Base-by-base conservation (phyloP, 2,888 invertebrate genomes). In the Mesorhabditis belari region DNA sequence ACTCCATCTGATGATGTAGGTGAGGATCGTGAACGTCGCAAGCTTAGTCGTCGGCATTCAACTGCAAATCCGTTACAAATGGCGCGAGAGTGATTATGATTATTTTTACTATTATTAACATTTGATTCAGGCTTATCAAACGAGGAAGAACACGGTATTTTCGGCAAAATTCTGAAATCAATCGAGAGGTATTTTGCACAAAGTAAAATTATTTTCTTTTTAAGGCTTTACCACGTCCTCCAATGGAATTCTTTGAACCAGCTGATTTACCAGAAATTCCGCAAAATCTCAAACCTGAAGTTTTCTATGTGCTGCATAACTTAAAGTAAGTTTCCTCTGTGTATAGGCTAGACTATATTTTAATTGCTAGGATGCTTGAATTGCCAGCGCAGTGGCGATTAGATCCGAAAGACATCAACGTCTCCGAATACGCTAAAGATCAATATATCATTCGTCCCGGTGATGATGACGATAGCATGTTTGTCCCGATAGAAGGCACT, bases 231-330 rank as follows among this genome's bases (percentile, higher is more conserved):
- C 57, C 69, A 9, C 59, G 64, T 12, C 71, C 71, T n/a, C 71
- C 44, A n/a, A 58, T 49, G 29, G 79, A 79, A 58, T 79, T 77
- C 63, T 79, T 79, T 59, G 78, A 78, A 49, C 79, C 79, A 2
- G 69, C 74, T 2, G 79, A 76, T 56, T 49, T 73, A 29, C 77
- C 76, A 4, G 77, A 77, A 60, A 73, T 59, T 1, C 66, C 66
- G 4, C 51, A 50, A 5, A 57, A 66, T 29, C 53, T 66, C 35
- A 63, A 59, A 35, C 63, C 63, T 3, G 66, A 66, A 50, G 61
- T 66, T 6, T 63, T 66, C 51, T 63, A 56, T 26, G 66, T 66
- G 21, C 26, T 66, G 49, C 63, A 66, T 61, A 58, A 62, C 5
- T 21, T 66, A 6, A 62, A 63, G 53, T 53, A 19, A 24, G 49